phyloP scores from a whole-genome alignment of 2,888 invertebrate genomes.

The Drosophila borborema region DNA sequence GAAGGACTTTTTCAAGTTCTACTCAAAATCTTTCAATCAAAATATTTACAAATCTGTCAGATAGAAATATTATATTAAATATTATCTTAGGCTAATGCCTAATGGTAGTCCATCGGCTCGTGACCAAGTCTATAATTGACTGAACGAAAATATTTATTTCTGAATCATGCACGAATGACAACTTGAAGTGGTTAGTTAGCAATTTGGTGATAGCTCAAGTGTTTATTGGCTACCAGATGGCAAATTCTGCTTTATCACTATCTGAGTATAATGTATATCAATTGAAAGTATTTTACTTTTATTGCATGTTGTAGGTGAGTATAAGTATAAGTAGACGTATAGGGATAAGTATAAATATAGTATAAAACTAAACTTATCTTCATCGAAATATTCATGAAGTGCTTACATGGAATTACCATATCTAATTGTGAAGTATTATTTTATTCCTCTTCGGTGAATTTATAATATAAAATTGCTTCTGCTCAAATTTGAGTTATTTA shows the following conservation, averaged over 20 bases:
- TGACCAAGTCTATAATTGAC: not conserved
- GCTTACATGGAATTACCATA: not conserved
- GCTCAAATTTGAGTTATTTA: not conserved
- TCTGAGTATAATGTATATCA: no score
- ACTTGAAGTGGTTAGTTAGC: not conserved
- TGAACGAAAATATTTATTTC: not conserved
- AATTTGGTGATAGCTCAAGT: slow-evolving; percentile 6
- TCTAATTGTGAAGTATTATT: not conserved
- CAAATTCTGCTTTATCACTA: not conserved
- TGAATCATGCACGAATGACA: not conserved
- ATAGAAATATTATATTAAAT: not conserved
- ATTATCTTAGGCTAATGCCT: no score
- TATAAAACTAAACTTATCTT: no score
- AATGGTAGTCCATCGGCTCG: not conserved
- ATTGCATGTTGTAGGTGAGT: no score
- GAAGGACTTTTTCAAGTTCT: not conserved
- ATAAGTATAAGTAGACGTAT: no score
- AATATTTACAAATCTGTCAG: not conserved
- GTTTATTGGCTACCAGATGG: not conserved
- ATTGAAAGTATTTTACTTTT: no score
- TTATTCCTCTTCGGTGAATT: not conserved
- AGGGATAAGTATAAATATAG: no score
- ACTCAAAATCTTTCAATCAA: no score
- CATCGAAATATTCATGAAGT: no score
- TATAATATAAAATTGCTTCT: not conserved